Base-by-base conservation (phyloP, 2,797 vertebrate genomes). In the Schizopygopsis malacanthus region DNA sequence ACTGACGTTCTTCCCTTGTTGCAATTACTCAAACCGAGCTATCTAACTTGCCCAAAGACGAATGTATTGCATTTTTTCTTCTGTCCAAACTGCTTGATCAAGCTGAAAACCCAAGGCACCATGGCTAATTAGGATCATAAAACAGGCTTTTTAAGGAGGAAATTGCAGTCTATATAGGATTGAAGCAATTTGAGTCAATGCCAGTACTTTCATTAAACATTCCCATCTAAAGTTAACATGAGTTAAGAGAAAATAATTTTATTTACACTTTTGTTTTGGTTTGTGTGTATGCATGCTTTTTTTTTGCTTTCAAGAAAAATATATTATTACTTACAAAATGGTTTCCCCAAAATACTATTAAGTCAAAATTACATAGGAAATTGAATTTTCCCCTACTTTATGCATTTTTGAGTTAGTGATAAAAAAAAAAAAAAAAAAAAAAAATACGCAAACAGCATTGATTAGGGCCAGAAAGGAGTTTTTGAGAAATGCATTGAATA, bases 1-100 rank as follows among this genome's bases (percentile, higher is more conserved):
- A 43, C 50, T 43, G 16, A 54, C 9, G 1, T 81, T 69, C 5
- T 82, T 71, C 37, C 3, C 33, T 78, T 54, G 1, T 61, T 12
- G 41, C n/a, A 72, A 11, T 33, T 45, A 71, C 9, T 28, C 37
- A 43, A 28, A 43, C n/a, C 39, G 59, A 45, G 69, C 52, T 28
- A n/a, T 82, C 39, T 16, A 3, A 12, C 39, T 15, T 5, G 3
- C 39, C 39, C 16, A 41, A 15, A 41, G 37, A 61, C 4, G 4
- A 73, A 33, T 61, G 6, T 54, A 45, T 72, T 33, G n/a, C 50
- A 25, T 59, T 45, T 37, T 80, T 70, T 41, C 22, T 63, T 16
- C 50, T 82, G 15, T 71, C 80, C 80, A 71, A 71, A 56, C 22
- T 41, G 37, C 9, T 82, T 82, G 80, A 82, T 82, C 50, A 56